A percentile compares a stretch with the other conserved stretches of the same genome.
Evolutionary conservation across 2,888 invertebrate genomes (phyloP).

Genomic region (Cosmia pyralina): DNA sequence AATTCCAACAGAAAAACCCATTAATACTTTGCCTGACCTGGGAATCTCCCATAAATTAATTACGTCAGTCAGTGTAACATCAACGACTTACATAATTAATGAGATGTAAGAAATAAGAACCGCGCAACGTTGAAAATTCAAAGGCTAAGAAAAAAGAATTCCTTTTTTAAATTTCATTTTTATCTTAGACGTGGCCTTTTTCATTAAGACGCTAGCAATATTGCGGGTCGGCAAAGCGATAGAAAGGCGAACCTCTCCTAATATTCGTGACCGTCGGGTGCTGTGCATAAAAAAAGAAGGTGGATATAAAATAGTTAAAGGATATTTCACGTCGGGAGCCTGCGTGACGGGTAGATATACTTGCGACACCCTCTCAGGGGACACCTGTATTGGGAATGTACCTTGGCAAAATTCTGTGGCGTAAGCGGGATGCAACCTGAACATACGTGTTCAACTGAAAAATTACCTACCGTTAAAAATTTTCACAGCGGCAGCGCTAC

Average conservation of each 20-base stretch:
- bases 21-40: not conserved
- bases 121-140: constrained; percentile 42
- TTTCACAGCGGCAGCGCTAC: constrained; percentile 23
- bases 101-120: constrained; percentile 50
- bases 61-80: constrained; percentile 48
- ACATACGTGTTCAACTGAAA: constrained; percentile 39
- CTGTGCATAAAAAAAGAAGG: constrained; percentile 63
- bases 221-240: constrained; percentile 56
- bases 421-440: constrained; percentile 51
- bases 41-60: constrained; percentile 36
- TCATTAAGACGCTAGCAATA: constrained; percentile 63
- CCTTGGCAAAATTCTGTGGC: constrained; percentile 37
- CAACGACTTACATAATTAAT: constrained; percentile 59
- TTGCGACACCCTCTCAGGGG: constrained; percentile 67
- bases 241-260: constrained; percentile 45
- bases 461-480: constrained; percentile 45
- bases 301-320: constrained; percentile 65
- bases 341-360: constrained; percentile 70
- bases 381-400: constrained; percentile 59
- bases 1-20: not conserved
- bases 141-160: constrained; percentile 44
- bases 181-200: constrained; percentile 59
- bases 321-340: constrained; percentile 68
- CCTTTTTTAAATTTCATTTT: constrained; percentile 55
- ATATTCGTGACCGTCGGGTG: constrained; percentile 54